These are phyloP conservation scores for Theonella swinhoei DNA, from an alignment of 37 sponge, comb jelly and placozoan species.

Conservation along the genomic window DNA sequence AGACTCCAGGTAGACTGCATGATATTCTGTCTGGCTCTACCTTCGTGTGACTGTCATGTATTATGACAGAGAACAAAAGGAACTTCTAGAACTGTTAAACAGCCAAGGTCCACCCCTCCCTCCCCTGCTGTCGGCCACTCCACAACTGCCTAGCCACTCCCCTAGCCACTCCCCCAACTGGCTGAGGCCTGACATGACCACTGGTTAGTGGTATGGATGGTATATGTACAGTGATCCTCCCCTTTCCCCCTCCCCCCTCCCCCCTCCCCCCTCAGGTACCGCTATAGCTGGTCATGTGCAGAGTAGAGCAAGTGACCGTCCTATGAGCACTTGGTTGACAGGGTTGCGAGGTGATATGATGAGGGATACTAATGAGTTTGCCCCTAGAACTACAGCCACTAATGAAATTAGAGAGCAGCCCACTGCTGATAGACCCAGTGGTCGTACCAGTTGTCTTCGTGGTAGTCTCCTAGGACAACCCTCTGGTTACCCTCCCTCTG, in stretches of 20 bases:
- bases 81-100: neutral
- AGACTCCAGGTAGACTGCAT: slow-evolving; percentile 38
- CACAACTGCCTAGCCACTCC: neutral
- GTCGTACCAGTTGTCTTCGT: slow-evolving; percentile 53
- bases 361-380: too few relatives aligned
- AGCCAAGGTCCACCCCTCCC: neutral
- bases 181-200: too few relatives aligned
- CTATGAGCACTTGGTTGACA: neutral
- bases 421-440: slow-evolving; percentile 30
- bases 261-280: too few relatives aligned
- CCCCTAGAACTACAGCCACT: too few relatives aligned
- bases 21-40: neutral
- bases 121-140: neutral
- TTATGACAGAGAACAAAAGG: neutral
- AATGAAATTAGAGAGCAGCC: neutral
- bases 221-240: too few relatives aligned
- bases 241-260: neutral
- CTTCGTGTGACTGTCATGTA: neutral
- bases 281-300: too few relatives aligned
- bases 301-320: neutral
- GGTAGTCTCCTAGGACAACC: slow-evolving; percentile 26
- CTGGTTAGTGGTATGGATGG: too few relatives aligned
- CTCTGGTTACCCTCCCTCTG: too few relatives aligned
- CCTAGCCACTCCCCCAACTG: neutral
- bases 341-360: neutral